These are phyloP conservation scores for Pissodes strobi DNA, from an alignment of 1,140 invertebrate genomes.

Conservation along the genomic window DNA sequence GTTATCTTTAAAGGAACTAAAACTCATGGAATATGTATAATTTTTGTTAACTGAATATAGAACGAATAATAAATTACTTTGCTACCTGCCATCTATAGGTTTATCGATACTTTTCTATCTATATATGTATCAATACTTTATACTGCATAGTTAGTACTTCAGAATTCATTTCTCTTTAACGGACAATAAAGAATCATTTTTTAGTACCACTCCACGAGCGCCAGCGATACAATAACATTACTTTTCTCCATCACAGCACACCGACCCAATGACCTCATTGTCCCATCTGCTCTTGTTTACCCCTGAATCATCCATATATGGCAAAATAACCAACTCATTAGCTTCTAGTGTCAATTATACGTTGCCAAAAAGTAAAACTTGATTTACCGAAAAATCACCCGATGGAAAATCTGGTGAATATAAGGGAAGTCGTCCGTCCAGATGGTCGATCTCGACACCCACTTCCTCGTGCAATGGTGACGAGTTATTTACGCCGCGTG, in stretches of 20 bases:
- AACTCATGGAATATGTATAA: too few relatives aligned
- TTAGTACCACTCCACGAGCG: not conserved
- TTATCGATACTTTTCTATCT: too few relatives aligned
- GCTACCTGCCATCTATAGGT: too few relatives aligned
- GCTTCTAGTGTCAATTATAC: not conserved
- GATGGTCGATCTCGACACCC: conserved; percentile 21
- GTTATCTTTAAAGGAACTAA: too few relatives aligned
- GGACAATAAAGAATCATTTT: not conserved
- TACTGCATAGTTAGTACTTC: too few relatives aligned
- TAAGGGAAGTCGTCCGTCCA: conserved; percentile 10
- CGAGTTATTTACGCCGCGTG: conserved; percentile 13
- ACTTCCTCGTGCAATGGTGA: conserved; percentile 22
- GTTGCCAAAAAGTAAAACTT: not conserved
- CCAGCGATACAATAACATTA: conserved; percentile 6
- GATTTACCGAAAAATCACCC: not conserved
- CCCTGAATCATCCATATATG: too few relatives aligned
- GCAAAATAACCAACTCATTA: not conserved
- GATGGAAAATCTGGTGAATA: conserved; percentile 4
- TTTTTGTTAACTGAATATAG: too few relatives aligned
- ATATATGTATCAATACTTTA: too few relatives aligned
- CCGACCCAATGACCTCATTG: conserved; percentile 25
- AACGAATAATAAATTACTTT: too few relatives aligned
- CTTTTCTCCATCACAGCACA: not conserved
- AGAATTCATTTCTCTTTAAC: not conserved
- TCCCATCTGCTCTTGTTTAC: conserved; percentile 13